Evolutionary conservation across 2,797 vertebrate species (phyloP), one percentile per base, ranked within the genome.

Genomic region (Centroberyx gerrardi): DNA sequence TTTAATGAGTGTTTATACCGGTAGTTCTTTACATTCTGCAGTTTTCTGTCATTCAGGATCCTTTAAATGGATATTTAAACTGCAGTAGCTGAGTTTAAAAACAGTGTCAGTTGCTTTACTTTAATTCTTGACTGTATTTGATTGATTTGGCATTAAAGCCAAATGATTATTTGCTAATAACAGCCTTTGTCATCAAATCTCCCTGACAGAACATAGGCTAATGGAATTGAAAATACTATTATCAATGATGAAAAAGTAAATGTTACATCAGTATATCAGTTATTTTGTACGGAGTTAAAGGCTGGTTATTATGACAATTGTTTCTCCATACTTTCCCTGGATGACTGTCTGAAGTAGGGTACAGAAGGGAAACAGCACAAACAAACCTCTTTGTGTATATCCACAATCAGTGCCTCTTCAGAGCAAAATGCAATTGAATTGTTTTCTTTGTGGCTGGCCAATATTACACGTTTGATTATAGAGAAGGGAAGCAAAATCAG

Each of bases 141-240:
- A n/a, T n/a, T n/a, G n/a, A n/a, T n/a, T n/a, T n/a, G n/a, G n/a
- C n/a, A n/a, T 13, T 42, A 42, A 42, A 13, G 4, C 48, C 67
- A 72, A 76, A 72, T 75, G 61, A 88, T 68, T 82, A 78, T 83
- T 84, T 82, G 29, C 69, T 77, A 72, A 79, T 83, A 72, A 82
- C 65, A 88, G 70, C 36, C 38, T 84, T 87, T 88, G 68, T 85
- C 74, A 82, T 87, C 64, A 83, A 85, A 84, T 88, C 68, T 73
- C 64, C 18, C 76, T 65, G 69, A 76, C 80, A 81, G 67, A 74
- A 51, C 51, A 71, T 79, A 72, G 78, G 75, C 66, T 82, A 67
- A 58, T 71, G 80, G 71, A 72, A 63, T 22, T 59, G 48, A 85
- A 82, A 75, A 73, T 36, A 79, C 65, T 64, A 36, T 48, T 62